Percentiles rank a stretch among this genome's conserved stretches.
These are phyloP conservation scores for Triplophysa bombifrons DNA, from an alignment of 2,797 vertebrate genomes.

Conservation along the genomic window DNA sequence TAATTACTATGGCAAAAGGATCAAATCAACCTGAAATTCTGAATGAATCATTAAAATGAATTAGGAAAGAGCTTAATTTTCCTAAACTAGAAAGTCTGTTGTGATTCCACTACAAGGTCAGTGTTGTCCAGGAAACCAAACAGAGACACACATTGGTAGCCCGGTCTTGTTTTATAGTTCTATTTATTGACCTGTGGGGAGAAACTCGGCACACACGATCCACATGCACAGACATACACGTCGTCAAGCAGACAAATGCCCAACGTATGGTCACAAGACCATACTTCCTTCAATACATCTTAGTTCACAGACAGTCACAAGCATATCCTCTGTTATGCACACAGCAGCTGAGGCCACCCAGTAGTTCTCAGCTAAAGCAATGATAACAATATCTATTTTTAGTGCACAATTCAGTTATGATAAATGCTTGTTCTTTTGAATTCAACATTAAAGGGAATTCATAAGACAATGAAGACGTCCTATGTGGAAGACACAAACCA, in stretches of 20 bases:
- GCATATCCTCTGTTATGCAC: constrained; percentile 8
- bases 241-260: constrained; percentile 12
- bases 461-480: constrained; percentile 3
- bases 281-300: constrained; percentile 20
- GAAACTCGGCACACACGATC: constrained; percentile 32
- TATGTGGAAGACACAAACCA: not conserved
- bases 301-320: not conserved
- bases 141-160: constrained; percentile 52
- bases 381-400: constrained; percentile 52
- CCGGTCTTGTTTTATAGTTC: constrained; percentile 45
- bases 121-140: constrained; percentile 63
- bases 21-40: not conserved
- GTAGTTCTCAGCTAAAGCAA: constrained; percentile 25
- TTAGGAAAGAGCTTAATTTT: not conserved
- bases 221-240: constrained; percentile 39
- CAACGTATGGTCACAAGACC: not conserved
- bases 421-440: constrained; percentile 43
- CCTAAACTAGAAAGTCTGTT: constrained; percentile 29
- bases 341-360: constrained; percentile 34
- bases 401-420: constrained; percentile 37
- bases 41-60: not conserved
- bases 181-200: constrained; percentile 45
- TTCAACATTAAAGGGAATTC: constrained; percentile 5
- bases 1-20: not conserved
- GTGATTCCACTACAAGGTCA: constrained; percentile 48